Percentiles rank a stretch among this genome's conserved stretches.
Evolutionary conservation across 64 coral and sea anemone species (phyloP).

Genomic region (Anthopleura sola): DNA sequence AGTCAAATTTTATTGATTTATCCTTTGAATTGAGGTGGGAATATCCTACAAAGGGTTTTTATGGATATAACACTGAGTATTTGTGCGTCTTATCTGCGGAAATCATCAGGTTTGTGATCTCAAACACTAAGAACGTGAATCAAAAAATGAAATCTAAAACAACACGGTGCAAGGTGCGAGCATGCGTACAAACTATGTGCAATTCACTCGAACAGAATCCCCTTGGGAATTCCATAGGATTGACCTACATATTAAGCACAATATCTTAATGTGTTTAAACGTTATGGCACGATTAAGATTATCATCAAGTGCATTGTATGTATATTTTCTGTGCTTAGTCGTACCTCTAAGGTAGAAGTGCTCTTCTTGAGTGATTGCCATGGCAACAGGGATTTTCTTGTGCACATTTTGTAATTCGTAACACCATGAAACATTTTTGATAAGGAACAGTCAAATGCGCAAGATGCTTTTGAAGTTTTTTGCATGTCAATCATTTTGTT

Average conservation of each 20-base stretch:
- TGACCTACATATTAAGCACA: background rate
- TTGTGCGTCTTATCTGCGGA: no score
- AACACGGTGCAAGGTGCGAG: background rate
- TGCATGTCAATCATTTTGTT: background rate
- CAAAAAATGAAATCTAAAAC: background rate
- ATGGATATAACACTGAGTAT: no score
- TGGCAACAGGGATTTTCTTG: background rate
- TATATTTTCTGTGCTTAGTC: background rate
- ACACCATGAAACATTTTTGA: background rate
- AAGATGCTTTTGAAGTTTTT: background rate
- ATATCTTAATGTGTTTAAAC: background rate
- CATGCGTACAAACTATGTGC: background rate
- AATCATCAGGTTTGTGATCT: background rate
- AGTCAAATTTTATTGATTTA: no score
- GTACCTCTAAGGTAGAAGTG: background rate
- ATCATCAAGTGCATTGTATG: background rate
- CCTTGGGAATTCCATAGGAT: background rate
- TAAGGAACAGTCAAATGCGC: background rate
- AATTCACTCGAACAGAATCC: background rate
- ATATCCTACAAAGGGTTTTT: no score
- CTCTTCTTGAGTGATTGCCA: background rate
- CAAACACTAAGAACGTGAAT: slow-evolving; percentile 9
- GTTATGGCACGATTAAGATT: background rate
- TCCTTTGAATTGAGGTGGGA: no score
- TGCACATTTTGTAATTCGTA: background rate